Base-by-base conservation (phyloP, 2,888 invertebrate species). In the Acrobasis suavella region DNA sequence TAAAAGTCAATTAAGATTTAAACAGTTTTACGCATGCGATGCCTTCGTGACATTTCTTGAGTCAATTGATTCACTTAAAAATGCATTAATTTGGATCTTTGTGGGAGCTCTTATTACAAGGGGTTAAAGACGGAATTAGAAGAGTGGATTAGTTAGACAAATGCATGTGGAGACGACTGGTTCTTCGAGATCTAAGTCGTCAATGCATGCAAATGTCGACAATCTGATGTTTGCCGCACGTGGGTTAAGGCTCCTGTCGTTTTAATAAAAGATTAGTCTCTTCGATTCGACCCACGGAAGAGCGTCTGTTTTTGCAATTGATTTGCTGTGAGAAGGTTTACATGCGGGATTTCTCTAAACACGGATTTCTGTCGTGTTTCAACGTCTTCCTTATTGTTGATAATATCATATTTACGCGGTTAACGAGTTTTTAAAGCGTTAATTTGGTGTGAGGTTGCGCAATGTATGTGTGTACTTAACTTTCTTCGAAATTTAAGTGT, bases 1-100 rank as follows among this genome's bases (percentile, higher is more conserved):
- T 87, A 88, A 86, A 86, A 85, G 80, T 87, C 84, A 89, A 90
- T 91, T 91, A 90, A 90, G 85, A 85, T 86, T 84, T 85, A 84
- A 80, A 85, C 82, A 81, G 80, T 79, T 17, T 78, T 78, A 80
- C 78, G 77, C 81, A 78, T 80, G 83, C 83, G 76, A 81, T 67
- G 71, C 70, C 72, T 71, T 74, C 76, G 71, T 74, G 76, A 73
- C 74, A 69, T 66, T 69, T 61, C 71, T 73, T 70, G 69, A 62
- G 65, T 64, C 63, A 66, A 67, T 71, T 67, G 64, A 66, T 62
- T 60, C 54, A 15, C 60, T 50, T 50, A 55, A 62, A 55, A 60
- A 60, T 38, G 14, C 22, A 22, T 22, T 22, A 51, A 51, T 60
- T 42, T 50, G 37, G 16, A 60, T 55, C 37, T 17, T 16, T 38